Base-by-base conservation (phyloP, 64 coral and sea anemone genomes). In the Dendronephthya gigantea region DNA sequence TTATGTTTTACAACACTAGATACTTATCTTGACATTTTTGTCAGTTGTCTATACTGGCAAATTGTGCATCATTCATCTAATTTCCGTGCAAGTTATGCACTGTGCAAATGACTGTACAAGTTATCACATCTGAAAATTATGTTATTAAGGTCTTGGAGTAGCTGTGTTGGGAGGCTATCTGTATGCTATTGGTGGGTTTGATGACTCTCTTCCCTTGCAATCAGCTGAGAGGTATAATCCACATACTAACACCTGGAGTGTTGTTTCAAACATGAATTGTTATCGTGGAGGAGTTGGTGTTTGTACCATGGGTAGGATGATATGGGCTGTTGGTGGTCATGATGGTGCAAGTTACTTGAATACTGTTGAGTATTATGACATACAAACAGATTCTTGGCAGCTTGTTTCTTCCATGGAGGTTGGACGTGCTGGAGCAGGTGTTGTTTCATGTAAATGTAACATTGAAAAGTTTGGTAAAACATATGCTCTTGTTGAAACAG, bases 171-270 rank as follows among this genome's bases (percentile, higher is more conserved):
- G 92, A 85, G 83, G 87, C 55, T 58, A 88, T 83, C 76, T 98
- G 25, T 98, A 90, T 93, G 95, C 92, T 4, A 87, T 98, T 81
- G 95, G 95, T 85, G 95, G 95, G 84, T 98, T 98, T 92, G 95
- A 98, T 50, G 95, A 98, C 62, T 98, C 95, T 0, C 84, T 89
- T 62, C 95, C 95, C 13, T 31, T 98, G 16, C 83, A 98, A 83
- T 93, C 95, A 48, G 95, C 93, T 25, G 95, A 98, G 32, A 91
- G 82, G 76, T 98, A 93, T 40, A 88, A 87, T 30, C 92, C 92
- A 82, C 35, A 17, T 15, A 93, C 87, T 41, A 91, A 91, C 36
- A 68, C 62, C 30, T 98, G 95, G 95, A 88, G 50, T 23, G 89
- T 90, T 51, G 85, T 98, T 40, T 89, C 95, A 15, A 90, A 85